Percentiles rank a stretch among this genome's conserved stretches.
Conservation (phyloP, 2,888 invertebrate species). For the Lithophane socia region DNA sequence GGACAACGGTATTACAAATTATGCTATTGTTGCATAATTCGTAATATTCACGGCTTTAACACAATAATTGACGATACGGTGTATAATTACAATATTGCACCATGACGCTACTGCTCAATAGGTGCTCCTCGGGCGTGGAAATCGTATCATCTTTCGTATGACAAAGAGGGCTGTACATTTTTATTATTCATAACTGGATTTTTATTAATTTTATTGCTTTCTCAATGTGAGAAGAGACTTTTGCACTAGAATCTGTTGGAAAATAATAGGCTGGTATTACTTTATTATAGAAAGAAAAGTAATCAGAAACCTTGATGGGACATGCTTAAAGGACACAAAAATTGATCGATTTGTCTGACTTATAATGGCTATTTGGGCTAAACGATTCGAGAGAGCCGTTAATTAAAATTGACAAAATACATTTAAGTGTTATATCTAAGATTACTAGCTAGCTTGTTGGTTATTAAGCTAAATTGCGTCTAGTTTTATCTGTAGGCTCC, state of each 20-base stretch:
- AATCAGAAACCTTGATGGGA: too few species aligned
- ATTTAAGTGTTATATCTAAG: background rate
- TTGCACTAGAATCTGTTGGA: background rate
- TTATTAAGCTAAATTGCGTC: background rate
- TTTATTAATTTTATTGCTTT: background rate
- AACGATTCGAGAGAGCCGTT: background rate
- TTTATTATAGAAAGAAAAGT: background rate
- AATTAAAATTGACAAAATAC: background rate
- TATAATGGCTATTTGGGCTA: background rate
- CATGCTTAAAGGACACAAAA: too few species aligned
- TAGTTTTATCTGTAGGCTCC: background rate
- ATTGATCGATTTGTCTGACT: background rate
- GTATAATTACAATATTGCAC: constrained; percentile 61
- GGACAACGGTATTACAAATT: constrained; percentile 55
- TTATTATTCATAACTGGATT: background rate
- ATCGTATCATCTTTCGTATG: constrained; percentile 28
- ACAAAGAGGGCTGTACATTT: background rate
- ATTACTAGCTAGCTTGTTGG: background rate
- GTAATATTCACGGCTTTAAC: constrained; percentile 57
- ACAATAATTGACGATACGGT: constrained; percentile 50
- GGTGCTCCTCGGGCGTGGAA: constrained; percentile 32
- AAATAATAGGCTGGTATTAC: background rate
- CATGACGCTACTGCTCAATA: constrained; percentile 33
- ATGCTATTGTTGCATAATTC: constrained; percentile 48
- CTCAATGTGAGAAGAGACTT: background rate